Evolutionary conservation across 2,113 vertebrate species (phyloP).

Genomic region (Pterocles orientalis): DNA sequence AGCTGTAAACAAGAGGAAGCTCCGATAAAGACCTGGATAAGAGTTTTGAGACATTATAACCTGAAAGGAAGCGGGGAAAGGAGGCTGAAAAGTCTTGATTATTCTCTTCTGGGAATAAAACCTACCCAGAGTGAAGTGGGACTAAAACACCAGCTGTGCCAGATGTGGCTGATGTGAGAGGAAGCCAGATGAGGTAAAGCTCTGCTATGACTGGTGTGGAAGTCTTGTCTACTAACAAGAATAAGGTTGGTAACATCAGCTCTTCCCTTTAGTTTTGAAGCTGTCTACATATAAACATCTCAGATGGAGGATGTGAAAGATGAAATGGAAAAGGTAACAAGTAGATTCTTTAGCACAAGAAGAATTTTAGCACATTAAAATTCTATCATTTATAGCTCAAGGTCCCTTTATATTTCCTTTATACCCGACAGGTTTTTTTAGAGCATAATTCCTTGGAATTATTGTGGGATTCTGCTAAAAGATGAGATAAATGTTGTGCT

Average conservation of each 20-base stretch:
- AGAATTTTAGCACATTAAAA: neutral
- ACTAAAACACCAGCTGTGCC: conserved; percentile 60
- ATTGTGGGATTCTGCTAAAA: neutral
- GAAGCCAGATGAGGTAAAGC: conserved; percentile 30
- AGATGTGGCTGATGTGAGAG: conserved; percentile 15
- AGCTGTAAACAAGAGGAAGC: neutral
- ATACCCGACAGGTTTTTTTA: neutral
- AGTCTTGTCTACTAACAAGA: neutral
- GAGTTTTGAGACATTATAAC: neutral
- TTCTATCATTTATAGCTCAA: neutral
- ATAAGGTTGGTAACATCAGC: neutral
- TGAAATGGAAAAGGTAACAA: neutral
- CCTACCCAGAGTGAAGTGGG: conserved; percentile 38
- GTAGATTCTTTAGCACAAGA: neutral
- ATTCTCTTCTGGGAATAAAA: conserved; percentile 44
- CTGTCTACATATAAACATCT: neutral
- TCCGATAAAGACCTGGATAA: neutral
- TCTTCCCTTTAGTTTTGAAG: neutral
- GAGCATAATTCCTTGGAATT: neutral
- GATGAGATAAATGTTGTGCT: neutral
- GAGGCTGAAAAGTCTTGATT: conserved; percentile 35
- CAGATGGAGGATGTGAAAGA: neutral
- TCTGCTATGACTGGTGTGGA: neutral
- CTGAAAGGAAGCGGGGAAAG: neutral
- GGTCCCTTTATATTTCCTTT: neutral